Conservation (phyloP, 1,140 invertebrate genomes). For the Pissodes strobi region DNA sequence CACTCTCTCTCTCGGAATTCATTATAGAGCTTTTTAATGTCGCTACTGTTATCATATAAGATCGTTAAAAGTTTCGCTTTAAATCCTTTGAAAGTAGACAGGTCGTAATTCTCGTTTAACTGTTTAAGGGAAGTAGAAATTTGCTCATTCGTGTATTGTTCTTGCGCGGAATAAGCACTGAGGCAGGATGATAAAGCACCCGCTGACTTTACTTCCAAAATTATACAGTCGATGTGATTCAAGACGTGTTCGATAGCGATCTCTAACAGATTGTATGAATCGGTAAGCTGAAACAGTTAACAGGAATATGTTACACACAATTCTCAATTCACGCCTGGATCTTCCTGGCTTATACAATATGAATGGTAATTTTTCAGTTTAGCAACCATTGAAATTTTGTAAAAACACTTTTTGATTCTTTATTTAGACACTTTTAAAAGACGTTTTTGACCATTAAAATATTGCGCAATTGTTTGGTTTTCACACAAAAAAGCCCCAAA, state of each 20-base stretch:
- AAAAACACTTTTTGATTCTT: too few species aligned
- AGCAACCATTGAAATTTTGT: too few species aligned
- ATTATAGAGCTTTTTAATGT: conserved; percentile 34
- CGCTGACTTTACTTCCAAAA: conserved; percentile 39
- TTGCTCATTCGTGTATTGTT: conserved; percentile 30
- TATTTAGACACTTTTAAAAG: too few species aligned
- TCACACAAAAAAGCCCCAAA: too few species aligned
- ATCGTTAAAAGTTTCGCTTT: conserved; percentile 40
- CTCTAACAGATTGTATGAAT: conserved; percentile 38
- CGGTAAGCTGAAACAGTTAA: conserved; percentile 29
- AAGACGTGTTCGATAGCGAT: conserved; percentile 37
- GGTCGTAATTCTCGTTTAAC: conserved; percentile 24
- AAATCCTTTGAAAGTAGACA: conserved; percentile 28
- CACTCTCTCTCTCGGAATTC: conserved; percentile 41
- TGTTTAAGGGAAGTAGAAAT: conserved; percentile 29
- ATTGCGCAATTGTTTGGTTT: too few species aligned
- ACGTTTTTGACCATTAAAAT: too few species aligned
- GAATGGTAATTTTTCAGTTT: too few species aligned
- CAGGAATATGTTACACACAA: too few species aligned
- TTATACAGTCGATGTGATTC: conserved; percentile 41
- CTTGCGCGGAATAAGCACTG: conserved; percentile 29
- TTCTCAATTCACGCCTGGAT: too few species aligned
- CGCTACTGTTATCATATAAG: conserved; percentile 25
- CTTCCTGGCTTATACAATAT: too few species aligned
- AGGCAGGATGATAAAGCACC: conserved; percentile 32